A percentile compares a stretch with the other conserved stretches of the same genome.
Conservation (phyloP, 2,797 vertebrate species). For the Alca torda region DNA sequence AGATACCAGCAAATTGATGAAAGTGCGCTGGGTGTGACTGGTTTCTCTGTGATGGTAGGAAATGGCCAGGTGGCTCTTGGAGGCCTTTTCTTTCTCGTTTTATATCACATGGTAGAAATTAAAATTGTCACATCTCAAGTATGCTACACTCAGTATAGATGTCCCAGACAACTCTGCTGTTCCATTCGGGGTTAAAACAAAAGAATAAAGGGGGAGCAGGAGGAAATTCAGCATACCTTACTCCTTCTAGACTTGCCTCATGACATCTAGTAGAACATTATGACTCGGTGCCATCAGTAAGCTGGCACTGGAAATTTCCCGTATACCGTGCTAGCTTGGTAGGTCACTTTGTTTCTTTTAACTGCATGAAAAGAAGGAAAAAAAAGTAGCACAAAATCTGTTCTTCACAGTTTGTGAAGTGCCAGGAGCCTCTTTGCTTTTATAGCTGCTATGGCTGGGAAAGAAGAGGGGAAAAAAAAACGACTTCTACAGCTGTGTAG, state of each 20-base stretch:
- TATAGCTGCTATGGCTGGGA: neutral
- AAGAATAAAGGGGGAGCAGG: neutral
- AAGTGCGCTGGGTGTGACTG: neutral
- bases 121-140: neutral
- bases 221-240: neutral
- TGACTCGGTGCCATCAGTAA: neutral
- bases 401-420: neutral
- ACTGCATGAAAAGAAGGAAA: neutral
- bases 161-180: neutral
- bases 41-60: neutral
- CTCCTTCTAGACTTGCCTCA: neutral
- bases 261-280: neutral
- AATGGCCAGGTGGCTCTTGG: neutral
- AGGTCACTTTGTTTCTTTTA: neutral
- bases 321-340: neutral
- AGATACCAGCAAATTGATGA: neutral
- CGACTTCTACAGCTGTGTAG: neutral
- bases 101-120: neutral
- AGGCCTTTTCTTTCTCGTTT: neutral
- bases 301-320: neutral
- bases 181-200: neutral
- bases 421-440: neutral
- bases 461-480: neutral
- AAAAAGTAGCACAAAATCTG: neutral
- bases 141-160: fast-evolving